These are phyloP conservation scores for Amblyopsis hoosieri DNA, from an alignment of 2,797 vertebrate genomes.

Conservation along the genomic window DNA sequence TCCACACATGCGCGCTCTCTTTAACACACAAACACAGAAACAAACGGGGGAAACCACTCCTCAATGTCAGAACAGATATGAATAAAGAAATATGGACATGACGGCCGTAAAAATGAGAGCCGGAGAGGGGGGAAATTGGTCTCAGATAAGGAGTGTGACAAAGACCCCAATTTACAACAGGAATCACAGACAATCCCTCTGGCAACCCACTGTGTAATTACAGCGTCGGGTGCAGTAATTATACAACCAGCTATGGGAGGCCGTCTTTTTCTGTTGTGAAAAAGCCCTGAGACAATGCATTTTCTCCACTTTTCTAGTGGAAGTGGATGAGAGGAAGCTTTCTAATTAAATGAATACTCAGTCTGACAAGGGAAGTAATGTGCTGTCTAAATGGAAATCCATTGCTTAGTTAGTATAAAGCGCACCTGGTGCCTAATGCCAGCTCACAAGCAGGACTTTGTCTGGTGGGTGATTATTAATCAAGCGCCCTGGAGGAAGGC, in stretches of 20 bases:
- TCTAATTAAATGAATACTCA: slow-evolving; percentile 74
- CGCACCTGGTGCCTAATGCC: slow-evolving; percentile 54
- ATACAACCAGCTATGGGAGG: slow-evolving; percentile 63
- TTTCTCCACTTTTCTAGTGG: slow-evolving; percentile 52
- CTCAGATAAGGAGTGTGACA: slow-evolving; percentile 59
- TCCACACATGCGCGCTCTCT: neutral
- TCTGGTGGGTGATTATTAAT: slow-evolving; percentile 67
- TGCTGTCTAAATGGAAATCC: slow-evolving; percentile 76
- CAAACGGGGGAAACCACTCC: slow-evolving; percentile 12
- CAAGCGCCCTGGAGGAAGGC: slow-evolving; percentile 34
- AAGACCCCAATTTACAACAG: slow-evolving; percentile 69
- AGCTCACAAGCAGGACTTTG: slow-evolving; percentile 33
- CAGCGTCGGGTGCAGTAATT: slow-evolving; percentile 70
- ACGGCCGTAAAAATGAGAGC: slow-evolving; percentile 34
- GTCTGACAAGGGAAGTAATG: slow-evolving; percentile 58
- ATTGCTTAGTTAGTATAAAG: slow-evolving; percentile 53
- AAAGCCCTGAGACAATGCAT: slow-evolving; percentile 66
- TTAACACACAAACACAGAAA: slow-evolving; percentile 25
- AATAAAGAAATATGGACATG: slow-evolving; percentile 24
- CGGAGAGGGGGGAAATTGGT: slow-evolving; percentile 59
- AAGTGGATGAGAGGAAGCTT: slow-evolving; percentile 49
- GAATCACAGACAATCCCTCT: slow-evolving; percentile 70
- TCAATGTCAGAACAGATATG: slow-evolving; percentile 36
- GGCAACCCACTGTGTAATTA: slow-evolving; percentile 74
- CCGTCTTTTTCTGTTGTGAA: slow-evolving; percentile 58